phyloP scores from a whole-genome alignment of 2,113 vertebrate genomes.

The Pantherophis guttatus region DNA sequence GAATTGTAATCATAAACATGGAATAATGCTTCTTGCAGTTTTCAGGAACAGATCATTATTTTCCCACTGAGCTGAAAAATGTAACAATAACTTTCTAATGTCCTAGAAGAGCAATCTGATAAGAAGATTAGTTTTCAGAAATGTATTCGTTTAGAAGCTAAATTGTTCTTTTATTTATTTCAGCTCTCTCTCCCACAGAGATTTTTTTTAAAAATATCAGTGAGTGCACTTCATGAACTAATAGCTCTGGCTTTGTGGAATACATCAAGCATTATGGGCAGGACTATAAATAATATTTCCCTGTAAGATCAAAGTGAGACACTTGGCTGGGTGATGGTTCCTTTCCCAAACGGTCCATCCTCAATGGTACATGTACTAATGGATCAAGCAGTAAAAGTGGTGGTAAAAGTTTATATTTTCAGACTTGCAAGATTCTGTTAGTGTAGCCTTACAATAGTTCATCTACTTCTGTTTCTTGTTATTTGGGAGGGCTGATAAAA shows the following conservation, averaged over 20 bases:
- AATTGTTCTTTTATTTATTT: conserved; percentile 41
- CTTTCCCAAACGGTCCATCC: conserved; percentile 42
- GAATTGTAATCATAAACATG: neutral
- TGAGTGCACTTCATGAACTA: conserved; percentile 33
- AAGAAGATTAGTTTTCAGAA: conserved; percentile 50
- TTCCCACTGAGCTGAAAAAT: conserved; percentile 24
- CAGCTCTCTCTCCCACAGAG: neutral
- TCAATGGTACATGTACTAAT: conserved; percentile 34
- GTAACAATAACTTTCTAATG: conserved; percentile 30
- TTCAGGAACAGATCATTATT: neutral
- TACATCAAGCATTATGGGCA: conserved; percentile 43
- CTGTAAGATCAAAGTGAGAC: conserved; percentile 45
- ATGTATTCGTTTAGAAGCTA: conserved; percentile 39
- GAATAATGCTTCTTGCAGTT: conserved; percentile 7
- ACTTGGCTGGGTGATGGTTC: conserved; percentile 39
- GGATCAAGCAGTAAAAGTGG: too few species aligned
- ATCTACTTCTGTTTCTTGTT: too few species aligned
- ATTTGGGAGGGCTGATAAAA: too few species aligned
- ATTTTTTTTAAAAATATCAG: conserved; percentile 10
- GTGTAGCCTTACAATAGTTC: too few species aligned
- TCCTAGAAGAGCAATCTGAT: conserved; percentile 35
- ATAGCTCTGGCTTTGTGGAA: conserved; percentile 53
- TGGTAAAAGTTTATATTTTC: too few species aligned
- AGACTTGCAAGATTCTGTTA: too few species aligned
- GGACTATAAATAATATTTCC: conserved; percentile 38